Conservation (phyloP, 2,113 vertebrate genomes). For the Entomyzon cyanotis region DNA sequence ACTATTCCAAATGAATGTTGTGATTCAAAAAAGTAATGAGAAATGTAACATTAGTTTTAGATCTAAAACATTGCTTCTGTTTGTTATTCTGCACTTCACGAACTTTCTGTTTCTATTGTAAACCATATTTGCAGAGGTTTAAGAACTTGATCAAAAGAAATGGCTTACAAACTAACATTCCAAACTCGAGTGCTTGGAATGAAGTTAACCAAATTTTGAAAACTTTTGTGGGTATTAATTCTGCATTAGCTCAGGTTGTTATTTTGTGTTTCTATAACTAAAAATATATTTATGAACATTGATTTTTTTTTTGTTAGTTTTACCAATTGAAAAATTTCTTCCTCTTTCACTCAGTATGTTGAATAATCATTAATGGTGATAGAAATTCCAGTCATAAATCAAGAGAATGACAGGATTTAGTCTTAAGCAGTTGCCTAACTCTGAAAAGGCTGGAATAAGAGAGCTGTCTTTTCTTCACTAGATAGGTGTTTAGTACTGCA, state of each 20-base stretch:
- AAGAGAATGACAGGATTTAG: not conserved
- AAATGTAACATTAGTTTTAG: not conserved
- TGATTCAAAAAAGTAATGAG: not conserved
- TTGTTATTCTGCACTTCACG: not conserved
- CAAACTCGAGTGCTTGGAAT: not conserved
- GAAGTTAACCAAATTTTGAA: not conserved
- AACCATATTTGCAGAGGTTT: not conserved
- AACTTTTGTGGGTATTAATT: not conserved
- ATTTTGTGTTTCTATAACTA: not conserved
- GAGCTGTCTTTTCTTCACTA: not conserved
- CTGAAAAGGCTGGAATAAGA: not conserved
- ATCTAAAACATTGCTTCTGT: not conserved
- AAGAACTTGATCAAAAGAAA: not conserved
- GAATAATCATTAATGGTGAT: not conserved
- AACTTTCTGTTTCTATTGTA: not conserved
- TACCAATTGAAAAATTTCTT: not conserved
- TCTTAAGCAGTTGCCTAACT: not conserved
- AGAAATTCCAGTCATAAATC: not conserved
- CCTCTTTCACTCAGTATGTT: not conserved
- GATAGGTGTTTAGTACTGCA: not conserved
- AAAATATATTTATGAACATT: not conserved
- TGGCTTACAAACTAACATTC: not conserved
- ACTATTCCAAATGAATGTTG: not conserved
- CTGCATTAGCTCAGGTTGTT: not conserved
- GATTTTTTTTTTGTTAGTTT: not conserved